Percentiles rank a stretch among this genome's conserved stretches.
phyloP scores from a whole-genome alignment of 2,797 vertebrate species.

The Loris lydekkerianus region DNA sequence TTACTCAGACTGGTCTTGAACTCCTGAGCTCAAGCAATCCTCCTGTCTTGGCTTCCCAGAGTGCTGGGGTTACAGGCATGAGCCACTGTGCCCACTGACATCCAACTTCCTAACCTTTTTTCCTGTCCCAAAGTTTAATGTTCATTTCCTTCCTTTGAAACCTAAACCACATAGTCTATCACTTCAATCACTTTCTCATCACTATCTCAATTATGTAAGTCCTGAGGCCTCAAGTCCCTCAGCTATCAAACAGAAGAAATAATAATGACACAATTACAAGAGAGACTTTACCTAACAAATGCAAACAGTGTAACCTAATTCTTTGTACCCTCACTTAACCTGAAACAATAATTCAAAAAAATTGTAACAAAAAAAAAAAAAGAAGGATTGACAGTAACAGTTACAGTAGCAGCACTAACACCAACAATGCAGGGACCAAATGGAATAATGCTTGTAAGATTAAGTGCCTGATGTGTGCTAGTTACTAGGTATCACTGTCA shows the following conservation, averaged over 20 bases:
- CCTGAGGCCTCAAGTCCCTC: background rate
- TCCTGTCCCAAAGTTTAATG: constrained; percentile 1
- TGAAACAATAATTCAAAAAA: too few relatives aligned
- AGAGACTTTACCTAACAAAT: too few relatives aligned
- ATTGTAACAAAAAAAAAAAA: too few relatives aligned
- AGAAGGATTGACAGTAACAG: background rate
- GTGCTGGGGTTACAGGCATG: too few relatives aligned
- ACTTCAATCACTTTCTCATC: constrained; percentile 12
- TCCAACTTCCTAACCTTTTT: background rate
- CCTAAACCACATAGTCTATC: background rate
- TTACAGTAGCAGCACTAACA: background rate
- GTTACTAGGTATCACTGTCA: background rate
- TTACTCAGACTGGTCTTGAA: too few relatives aligned
- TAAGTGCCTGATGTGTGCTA: background rate
- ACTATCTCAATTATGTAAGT: background rate
- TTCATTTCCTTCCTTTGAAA: constrained; percentile 60
- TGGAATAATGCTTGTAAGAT: constrained; percentile 18
- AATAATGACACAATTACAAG: background rate
- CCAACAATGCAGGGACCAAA: background rate
- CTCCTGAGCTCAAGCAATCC: too few relatives aligned
- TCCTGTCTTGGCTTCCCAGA: too few relatives aligned
- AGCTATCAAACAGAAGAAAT: background rate
- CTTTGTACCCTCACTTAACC: too few relatives aligned
- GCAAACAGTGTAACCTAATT: too few relatives aligned
- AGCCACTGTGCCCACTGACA: background rate